Base-by-base conservation (phyloP, 2,888 invertebrate species). In the Tiliacea aurago region DNA sequence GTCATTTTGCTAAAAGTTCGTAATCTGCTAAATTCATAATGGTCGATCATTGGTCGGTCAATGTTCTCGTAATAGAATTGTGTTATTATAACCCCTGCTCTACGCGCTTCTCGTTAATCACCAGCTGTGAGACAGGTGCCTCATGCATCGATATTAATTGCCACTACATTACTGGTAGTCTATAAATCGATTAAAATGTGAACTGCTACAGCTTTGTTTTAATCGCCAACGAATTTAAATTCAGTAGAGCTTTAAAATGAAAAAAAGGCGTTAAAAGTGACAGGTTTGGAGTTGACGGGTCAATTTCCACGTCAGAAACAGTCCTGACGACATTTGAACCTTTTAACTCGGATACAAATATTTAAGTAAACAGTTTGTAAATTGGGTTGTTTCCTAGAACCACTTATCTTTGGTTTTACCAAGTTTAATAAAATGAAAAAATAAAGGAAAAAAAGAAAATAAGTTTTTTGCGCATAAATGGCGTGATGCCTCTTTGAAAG, bases 251-350 rank as follows among this genome's bases (percentile, higher is more conserved):
- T 23, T 45, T 37, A 18, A 18, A 37, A 47, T 55, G 13, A 33
- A 51, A 51, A 56, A 78, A 37, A 0, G 23, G 23, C 49, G 10
- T 47, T 64, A 15, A 15, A 10, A 7, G 20, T 61, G 45, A 67
- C 49, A 64, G 53, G 20, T 49, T 33, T 68, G 72, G 23, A 61
- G 15, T 47, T 51, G 69, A 64, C 78, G 41, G 64, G 20, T 49
- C 23, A 33, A 78, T 33, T 45, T 43, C 45, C 28, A 62, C 45
- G 78, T 69, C 78, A 56, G 15, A 20, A 7, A 10, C 83, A 82
- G 41, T 51, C 10, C 7, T 65, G 59, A 56, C 78, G 70, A 56
- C 61, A 55, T 61, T 56, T 45, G 45, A 82, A 47, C 73, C 41
- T 47, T 72, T 41, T 78, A 56, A 49, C 47, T 33, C 20, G 9